Base-by-base conservation (phyloP, 30 jellyfish, hydroid and myxozoan species). In the Haliclystus octoradiatus region DNA sequence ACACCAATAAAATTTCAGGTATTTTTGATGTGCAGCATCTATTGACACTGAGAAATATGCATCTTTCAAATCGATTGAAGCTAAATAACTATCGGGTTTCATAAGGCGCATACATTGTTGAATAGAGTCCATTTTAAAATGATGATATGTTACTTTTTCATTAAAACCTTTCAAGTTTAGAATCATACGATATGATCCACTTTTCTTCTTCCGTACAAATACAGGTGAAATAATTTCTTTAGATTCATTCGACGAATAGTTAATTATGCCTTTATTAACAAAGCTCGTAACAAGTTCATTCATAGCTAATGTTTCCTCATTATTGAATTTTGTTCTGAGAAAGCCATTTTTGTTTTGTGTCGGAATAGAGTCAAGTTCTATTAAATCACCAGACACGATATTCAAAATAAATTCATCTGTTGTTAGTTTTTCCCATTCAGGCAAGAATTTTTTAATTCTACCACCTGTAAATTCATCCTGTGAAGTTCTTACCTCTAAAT, bases 121-220 rank as follows among this genome's bases (percentile, higher is more conserved):
- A 27, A 76, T 32, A 19, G 89, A 31, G 40, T 66, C 81, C 89
- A 76, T 76, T 76, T 76, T 76, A 53, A 76, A 50, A 69, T 63
- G 80, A 33, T 27, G 46, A 49, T 75, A 62, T 33, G 64, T 34
- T 13, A 75, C 80, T 29, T 63, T 25, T 14, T 3, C 46, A 52
- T 62, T 74, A 19, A 74, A 34, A 51, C 49, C 30, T 33, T 34
- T 75, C 3, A 75, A 50, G 30, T 64, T 75, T 24, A 75, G 31
- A 62, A 75, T 75, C 87, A 75, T 19, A 30, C 87, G 50, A 65
- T 26, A 28, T 15, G 72, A 49, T 34, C 87, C 87, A 49, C 65
- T 71, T 46, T 75, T 64, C 35, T 75, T 75, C 25, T 71, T 52
- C 30, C 80, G 50, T n/a, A 70, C 30, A 32, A 69, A 69, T 40